A percentile compares a stretch with the other conserved stretches of the same genome.
Conservation (phyloP, 2,888 invertebrate species). For the Fabriciana adippe region DNA sequence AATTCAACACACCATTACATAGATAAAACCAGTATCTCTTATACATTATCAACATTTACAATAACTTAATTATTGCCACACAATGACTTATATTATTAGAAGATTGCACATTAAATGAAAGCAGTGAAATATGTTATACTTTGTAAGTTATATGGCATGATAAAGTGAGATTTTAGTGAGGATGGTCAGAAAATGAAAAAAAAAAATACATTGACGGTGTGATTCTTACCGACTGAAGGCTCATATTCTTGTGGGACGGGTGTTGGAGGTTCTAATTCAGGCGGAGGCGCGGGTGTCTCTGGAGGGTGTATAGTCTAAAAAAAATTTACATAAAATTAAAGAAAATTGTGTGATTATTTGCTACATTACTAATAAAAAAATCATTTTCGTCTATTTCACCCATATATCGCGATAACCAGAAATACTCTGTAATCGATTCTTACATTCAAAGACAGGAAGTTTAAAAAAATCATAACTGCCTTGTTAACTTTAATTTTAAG, state of each 20-base stretch:
- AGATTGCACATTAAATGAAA: constrained; percentile 1
- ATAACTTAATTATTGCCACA: neutral
- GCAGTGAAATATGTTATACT: neutral
- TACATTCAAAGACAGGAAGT: no score
- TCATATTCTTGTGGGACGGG: constrained; percentile 79
- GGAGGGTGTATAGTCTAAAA: constrained; percentile 57
- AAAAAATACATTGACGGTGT: neutral
- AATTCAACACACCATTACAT: constrained; percentile 6
- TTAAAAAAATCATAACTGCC: no score
- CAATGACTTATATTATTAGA: neutral
- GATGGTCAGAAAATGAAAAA: neutral
- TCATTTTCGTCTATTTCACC: neutral
- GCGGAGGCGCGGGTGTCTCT: constrained; percentile 62
- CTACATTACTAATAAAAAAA: neutral
- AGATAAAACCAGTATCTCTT: neutral
- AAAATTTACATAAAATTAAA: constrained; percentile 9
- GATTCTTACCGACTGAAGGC: constrained; percentile 72
- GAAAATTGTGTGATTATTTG: neutral
- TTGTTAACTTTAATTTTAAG: no score
- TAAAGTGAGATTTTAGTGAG: neutral
- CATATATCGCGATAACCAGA: no score
- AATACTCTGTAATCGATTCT: no score
- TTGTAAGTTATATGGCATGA: constrained; percentile 3
- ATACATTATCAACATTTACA: neutral
- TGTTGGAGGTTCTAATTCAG: constrained; percentile 73